These are phyloP conservation scores for Clepsis dumicolana DNA, from an alignment of 2,888 invertebrate species.

Conservation along the genomic window DNA sequence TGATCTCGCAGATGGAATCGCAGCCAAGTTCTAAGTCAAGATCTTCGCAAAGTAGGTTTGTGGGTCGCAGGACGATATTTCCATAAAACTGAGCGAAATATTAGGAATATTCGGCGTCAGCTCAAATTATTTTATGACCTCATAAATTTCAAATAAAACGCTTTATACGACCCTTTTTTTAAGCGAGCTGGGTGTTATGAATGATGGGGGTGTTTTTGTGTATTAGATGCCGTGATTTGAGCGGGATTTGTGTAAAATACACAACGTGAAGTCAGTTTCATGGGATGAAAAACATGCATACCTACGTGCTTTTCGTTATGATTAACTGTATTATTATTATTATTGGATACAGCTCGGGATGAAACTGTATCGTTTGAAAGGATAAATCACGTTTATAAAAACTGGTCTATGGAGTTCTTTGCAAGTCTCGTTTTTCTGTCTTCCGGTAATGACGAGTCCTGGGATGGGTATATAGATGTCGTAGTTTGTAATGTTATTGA, in stretches of 20 bases:
- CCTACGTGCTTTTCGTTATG: not conserved
- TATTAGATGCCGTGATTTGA: not conserved
- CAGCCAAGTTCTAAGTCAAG: slow-evolving; percentile 33
- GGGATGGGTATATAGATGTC: no score
- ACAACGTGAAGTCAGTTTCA: not conserved
- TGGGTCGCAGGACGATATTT: slow-evolving; percentile 68
- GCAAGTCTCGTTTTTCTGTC: no score
- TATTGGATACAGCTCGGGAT: no score
- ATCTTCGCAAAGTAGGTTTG: slow-evolving; percentile 60
- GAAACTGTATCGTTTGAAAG: no score
- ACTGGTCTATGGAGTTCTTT: no score
- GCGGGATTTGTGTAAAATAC: not conserved
- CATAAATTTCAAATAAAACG: slow-evolving; percentile 41
- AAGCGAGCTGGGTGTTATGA: slow-evolving; percentile 16
- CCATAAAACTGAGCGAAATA: slow-evolving; percentile 39
- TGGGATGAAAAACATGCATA: not conserved
- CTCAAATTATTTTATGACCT: slow-evolving; percentile 40
- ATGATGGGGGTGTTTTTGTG: slow-evolving; percentile 14
- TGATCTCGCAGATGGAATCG: slow-evolving; percentile 16
- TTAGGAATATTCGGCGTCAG: slow-evolving; percentile 23
- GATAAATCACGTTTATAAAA: no score
- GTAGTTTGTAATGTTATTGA: no score
- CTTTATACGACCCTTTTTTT: slow-evolving; percentile 36
- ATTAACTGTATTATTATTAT: no score
- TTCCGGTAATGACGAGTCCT: no score